A percentile compares a stretch with the other conserved stretches of the same genome.
These are phyloP conservation scores for Xiphophorus maculatus DNA, from an alignment of 2,113 vertebrate species.

Conservation along the genomic window DNA sequence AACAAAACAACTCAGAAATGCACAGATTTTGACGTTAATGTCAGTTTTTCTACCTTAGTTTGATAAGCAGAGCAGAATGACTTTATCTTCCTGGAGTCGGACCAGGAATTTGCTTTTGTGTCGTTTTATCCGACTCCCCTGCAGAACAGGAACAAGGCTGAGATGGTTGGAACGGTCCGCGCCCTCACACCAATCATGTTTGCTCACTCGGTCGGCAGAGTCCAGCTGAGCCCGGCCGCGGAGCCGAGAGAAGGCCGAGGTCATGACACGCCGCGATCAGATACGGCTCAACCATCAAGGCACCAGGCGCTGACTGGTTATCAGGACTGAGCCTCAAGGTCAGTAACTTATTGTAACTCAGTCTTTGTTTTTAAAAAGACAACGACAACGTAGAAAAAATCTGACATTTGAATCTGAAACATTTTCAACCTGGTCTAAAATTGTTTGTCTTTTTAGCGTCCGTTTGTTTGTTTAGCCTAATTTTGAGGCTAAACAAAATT, in stretches of 20 bases:
- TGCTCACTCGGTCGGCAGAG: constrained; percentile 14
- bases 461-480: too few species aligned
- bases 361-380: not conserved
- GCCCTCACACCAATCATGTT: constrained; percentile 35
- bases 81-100: constrained; percentile 18
- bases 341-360: not conserved
- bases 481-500: too few species aligned
- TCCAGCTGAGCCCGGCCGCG: constrained; percentile 6
- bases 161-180: constrained; percentile 32
- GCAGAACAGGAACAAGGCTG: constrained; percentile 15
- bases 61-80: constrained; percentile 12
- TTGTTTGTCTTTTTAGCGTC: too few species aligned
- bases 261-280: constrained; percentile 9
- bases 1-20: too few species aligned
- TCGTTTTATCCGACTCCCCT: constrained; percentile 20
- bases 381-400: not conserved
- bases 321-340: not conserved
- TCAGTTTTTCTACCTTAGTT: constrained; percentile 22
- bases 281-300: not conserved
- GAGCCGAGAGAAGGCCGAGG: constrained; percentile 13
- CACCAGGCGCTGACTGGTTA: not conserved
- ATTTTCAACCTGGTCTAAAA: not conserved
- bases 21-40: constrained; percentile 22
- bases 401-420: not conserved
- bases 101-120: constrained; percentile 6